Conservation (phyloP, 2,888 invertebrate genomes). For the Lagria hirta region DNA sequence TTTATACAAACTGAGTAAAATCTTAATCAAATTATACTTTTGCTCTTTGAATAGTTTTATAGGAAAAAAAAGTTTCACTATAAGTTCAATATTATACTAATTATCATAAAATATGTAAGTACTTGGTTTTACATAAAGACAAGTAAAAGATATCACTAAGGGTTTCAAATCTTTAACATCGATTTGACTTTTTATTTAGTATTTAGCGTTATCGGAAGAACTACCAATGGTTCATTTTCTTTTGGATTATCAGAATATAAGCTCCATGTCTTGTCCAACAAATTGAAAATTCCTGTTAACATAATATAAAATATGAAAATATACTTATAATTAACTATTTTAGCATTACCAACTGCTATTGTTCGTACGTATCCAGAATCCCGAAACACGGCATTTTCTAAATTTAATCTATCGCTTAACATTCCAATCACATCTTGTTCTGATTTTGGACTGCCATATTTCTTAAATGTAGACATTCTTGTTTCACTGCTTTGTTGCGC, state of each 20-base stretch:
- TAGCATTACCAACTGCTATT: conserved; percentile 69
- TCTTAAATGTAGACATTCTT: conserved; percentile 65
- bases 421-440: conserved; percentile 69
- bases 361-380: conserved; percentile 69
- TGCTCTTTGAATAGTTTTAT: no score
- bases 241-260: conserved; percentile 78
- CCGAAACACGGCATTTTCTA: conserved; percentile 70
- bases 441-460: conserved; percentile 60
- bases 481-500: conserved; percentile 72
- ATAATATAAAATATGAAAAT: no score
- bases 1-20: no score
- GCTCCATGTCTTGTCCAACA: conserved; percentile 71
- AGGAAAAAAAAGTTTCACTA: no score
- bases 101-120: no score
- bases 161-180: no score
- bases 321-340: no score
- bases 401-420: conserved; percentile 71
- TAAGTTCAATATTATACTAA: no score
- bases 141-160: no score
- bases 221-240: conserved; percentile 68
- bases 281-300: conserved; percentile 82
- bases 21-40: no score
- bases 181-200: conserved; percentile 10
- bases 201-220: conserved; percentile 61
- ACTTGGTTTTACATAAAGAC: no score